Conservation (phyloP, 2,113 vertebrate species). For the Nycticryphes semicollaris region DNA sequence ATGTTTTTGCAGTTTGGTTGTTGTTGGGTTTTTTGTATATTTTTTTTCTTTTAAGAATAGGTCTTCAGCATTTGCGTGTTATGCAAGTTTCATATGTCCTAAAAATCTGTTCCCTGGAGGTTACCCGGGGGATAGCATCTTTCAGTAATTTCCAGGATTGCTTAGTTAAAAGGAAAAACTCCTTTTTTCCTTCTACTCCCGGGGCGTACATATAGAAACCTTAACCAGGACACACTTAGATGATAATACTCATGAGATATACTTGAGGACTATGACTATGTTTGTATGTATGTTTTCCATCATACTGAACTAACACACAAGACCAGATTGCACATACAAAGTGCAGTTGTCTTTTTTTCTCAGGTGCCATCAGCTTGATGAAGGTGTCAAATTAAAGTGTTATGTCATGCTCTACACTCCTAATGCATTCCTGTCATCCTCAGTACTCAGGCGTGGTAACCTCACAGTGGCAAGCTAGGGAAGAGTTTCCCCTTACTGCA, state of each 20-base stretch:
- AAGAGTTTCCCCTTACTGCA: neutral
- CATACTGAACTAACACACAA: neutral
- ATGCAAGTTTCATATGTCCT: neutral
- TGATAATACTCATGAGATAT: neutral
- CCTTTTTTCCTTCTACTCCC: neutral
- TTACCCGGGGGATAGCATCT: neutral
- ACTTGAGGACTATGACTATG: neutral
- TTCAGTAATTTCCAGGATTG: neutral
- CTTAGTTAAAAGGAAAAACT: neutral
- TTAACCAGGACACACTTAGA: neutral
- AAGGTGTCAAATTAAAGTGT: neutral
- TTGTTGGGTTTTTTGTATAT: no score
- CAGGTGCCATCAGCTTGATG: neutral
- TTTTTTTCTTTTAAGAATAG: neutral
- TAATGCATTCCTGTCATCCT: neutral
- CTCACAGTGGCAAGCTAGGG: neutral
- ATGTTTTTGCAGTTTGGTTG: neutral
- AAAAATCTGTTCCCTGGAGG: neutral
- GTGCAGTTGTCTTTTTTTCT: rapidly evolving
- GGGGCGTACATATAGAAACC: neutral
- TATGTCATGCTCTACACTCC: neutral
- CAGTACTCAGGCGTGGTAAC: neutral
- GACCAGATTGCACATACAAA: neutral
- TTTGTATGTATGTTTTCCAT: neutral
- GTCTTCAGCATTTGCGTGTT: neutral